Evolutionary conservation across 2,888 invertebrate species (phyloP), one percentile per base, ranked within the genome.

Genomic region (Bedellia somnulentella): DNA sequence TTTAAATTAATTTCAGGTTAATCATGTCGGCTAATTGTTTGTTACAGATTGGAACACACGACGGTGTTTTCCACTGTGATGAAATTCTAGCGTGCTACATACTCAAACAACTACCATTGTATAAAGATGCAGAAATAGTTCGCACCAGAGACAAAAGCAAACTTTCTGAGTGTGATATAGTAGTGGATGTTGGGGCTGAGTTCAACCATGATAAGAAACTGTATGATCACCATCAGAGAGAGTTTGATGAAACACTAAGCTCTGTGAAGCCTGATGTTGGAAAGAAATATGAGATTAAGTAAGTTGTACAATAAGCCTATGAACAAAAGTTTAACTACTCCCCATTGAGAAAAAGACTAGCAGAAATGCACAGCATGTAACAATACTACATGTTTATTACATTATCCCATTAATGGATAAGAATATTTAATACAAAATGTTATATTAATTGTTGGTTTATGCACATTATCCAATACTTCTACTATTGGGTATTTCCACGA

Each of bases 181-280:
- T 99, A 0, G 87, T 99, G 0, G 98, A 99, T 70, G 96, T 98
- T 3, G 98, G 98, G 3, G 88, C 84, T 1, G 80, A 80, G 10
- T 99, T 89, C 58, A 83, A 96, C 58, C 87, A 87, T 31, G 66
- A 70, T 1, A 83, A 57, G 34, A 81, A 86, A 36, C 78, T 88
- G 37, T 99, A 89, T 60, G 99, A 99, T 57, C 99, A 99, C 59
- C 99, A 99, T 57, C 98, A 99, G 66, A 81, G 83, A 33, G 79
- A 79, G 11, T 92, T 92, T 45, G 63, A 64, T 24, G 81, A 85
- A 26, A 84, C 86, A 0, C 62, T 90, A 23, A 83, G 83, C 36
- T 71, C 80, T 0, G 45, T 91, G 9, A 61, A 68, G 4, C 85
- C 86, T 0, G 82, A 83, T 34, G 42, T 83, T 23, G 77, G 76